A percentile compares a stretch with the other conserved stretches of the same genome.
Conservation (phyloP, 2,113 vertebrate species). For the Anser brachyrhynchus region DNA sequence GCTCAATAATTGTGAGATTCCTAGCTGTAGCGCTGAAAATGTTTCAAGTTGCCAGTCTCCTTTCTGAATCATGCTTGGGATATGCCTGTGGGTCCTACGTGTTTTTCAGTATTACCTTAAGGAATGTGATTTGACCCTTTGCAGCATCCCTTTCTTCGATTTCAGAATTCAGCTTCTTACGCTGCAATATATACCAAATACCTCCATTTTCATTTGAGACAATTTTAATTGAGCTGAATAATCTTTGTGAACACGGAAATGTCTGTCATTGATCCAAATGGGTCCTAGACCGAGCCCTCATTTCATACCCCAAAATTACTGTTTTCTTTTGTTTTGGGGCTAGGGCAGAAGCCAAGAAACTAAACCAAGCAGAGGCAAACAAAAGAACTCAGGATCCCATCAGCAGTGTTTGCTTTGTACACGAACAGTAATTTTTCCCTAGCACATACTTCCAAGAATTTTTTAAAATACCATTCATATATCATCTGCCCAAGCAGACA, state of each 20-base stretch:
- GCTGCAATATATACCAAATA: background rate
- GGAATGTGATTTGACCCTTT: background rate
- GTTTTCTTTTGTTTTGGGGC: background rate
- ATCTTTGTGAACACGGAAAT: background rate
- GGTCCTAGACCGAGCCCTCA: background rate
- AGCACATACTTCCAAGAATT: conserved; percentile 60
- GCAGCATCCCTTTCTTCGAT: background rate
- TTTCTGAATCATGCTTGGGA: background rate
- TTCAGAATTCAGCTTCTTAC: conserved; percentile 6
- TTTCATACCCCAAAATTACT: background rate
- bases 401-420: conserved; percentile 55
- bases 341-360: background rate
- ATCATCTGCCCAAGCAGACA: conserved; percentile 59
- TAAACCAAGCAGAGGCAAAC: conserved; percentile 19
- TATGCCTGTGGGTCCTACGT: background rate
- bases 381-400: conserved; percentile 7
- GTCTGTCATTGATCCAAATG: background rate
- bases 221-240: conserved; percentile 4
- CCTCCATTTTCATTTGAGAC: background rate
- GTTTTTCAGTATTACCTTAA: background rate
- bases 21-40: background rate
- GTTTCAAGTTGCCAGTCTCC: background rate
- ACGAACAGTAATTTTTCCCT: conserved; percentile 53
- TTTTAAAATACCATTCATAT: conserved; percentile 47
- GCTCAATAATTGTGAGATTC: background rate